These are phyloP conservation scores for Drymonia ruficornis DNA, from an alignment of 2,888 invertebrate genomes.

Conservation along the genomic window DNA sequence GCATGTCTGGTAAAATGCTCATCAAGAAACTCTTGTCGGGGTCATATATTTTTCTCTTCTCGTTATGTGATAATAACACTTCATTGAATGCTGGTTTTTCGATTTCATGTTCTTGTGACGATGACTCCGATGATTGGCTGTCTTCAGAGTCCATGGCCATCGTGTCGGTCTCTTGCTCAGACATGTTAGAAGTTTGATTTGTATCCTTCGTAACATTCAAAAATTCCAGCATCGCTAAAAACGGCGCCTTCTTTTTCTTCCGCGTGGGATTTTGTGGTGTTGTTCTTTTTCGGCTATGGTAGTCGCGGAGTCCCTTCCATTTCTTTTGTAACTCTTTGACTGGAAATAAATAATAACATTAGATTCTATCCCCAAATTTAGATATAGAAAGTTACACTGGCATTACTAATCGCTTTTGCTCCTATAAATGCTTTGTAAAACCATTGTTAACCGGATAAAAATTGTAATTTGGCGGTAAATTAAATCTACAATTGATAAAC, in stretches of 20 bases:
- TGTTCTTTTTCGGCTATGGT: conserved; percentile 1
- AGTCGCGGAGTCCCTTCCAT: conserved; percentile 7
- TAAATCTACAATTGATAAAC: too few relatives aligned
- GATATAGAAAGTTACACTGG: too few relatives aligned
- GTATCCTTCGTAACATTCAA: not conserved
- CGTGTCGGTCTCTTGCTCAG: not conserved
- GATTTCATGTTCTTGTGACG: not conserved
- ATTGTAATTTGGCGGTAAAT: too few relatives aligned
- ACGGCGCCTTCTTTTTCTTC: not conserved
- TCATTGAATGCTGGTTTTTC: not conserved
- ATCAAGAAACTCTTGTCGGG: conserved; percentile 1
- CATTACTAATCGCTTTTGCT: too few relatives aligned
- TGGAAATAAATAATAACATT: not conserved
- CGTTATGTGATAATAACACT: not conserved
- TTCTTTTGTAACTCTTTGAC: conserved; percentile 7
- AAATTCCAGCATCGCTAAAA: not conserved
- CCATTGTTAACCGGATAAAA: too few relatives aligned
- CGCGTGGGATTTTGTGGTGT: not conserved
- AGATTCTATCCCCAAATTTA: too few relatives aligned
- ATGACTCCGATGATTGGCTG: not conserved
- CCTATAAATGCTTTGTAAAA: too few relatives aligned
- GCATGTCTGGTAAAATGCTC: conserved; percentile 6
- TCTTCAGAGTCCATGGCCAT: not conserved
- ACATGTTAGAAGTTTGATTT: not conserved
- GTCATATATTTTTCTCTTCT: not conserved